phyloP scores from a whole-genome alignment of 2,888 invertebrate species.

The Frankliniella intonsa region DNA sequence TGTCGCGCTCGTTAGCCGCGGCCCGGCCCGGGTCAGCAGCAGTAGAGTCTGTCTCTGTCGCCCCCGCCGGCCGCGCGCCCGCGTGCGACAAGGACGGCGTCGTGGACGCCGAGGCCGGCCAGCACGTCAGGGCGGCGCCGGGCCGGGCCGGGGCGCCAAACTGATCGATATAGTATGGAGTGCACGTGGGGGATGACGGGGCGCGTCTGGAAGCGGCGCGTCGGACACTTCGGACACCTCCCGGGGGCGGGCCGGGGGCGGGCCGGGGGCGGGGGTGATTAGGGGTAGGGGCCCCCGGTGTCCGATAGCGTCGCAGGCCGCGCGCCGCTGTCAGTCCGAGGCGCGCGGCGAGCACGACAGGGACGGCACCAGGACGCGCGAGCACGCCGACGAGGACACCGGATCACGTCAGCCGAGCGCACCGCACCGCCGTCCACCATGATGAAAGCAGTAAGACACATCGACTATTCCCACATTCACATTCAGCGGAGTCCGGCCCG shows the following conservation, averaged over 20 bases:
- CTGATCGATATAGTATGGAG: too few species aligned
- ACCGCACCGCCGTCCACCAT: not conserved
- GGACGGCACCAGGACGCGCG: not conserved
- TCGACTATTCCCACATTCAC: not conserved
- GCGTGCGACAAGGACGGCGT: too few species aligned
- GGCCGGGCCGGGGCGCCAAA: too few species aligned
- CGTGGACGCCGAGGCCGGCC: too few species aligned
- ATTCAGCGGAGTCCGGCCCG: not conserved
- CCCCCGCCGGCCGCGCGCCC: too few species aligned
- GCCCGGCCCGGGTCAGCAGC: too few species aligned
- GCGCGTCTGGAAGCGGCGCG: too few species aligned
- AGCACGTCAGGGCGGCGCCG: too few species aligned
- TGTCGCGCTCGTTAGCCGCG: too few species aligned
- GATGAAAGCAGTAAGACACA: not conserved
- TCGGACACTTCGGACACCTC: too few species aligned
- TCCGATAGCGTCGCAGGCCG: not conserved
- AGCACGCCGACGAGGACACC: constrained; percentile 1
- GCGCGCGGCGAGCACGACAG: not conserved
- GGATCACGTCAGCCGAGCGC: not conserved
- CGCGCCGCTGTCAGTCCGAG: not conserved
- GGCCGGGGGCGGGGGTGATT: not conserved
- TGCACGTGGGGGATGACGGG: too few species aligned
- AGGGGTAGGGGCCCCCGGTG: not conserved
- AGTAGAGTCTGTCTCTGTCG: too few species aligned
- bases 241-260: not conserved